Conservation (phyloP, 1,140 invertebrate species). For the Diorhabda elongata region DNA sequence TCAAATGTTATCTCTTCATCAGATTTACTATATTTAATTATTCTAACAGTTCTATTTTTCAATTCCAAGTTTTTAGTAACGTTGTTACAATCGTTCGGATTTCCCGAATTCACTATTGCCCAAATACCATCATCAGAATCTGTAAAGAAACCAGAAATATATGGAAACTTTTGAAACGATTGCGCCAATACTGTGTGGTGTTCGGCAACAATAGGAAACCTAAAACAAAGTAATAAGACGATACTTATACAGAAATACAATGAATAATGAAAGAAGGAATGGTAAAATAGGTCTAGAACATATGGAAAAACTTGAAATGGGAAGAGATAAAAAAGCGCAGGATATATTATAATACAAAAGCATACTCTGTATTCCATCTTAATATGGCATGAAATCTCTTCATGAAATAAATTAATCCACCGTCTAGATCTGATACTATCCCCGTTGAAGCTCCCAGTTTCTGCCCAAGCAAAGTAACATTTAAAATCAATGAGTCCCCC, state of each 20-base stretch:
- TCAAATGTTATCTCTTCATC: neutral
- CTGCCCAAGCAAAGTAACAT: slow-evolving; percentile 36
- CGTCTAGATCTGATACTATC: slow-evolving; percentile 34
- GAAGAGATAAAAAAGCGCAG: no score
- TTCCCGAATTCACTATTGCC: slow-evolving; percentile 37
- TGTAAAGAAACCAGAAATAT: slow-evolving; percentile 39
- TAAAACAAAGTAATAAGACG: slow-evolving; percentile 5
- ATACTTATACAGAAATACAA: neutral
- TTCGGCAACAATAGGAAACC: slow-evolving; percentile 39
- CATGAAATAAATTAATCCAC: slow-evolving; percentile 44
- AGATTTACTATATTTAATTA: neutral
- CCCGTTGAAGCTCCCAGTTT: slow-evolving; percentile 42
- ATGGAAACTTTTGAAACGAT: slow-evolving; percentile 38
- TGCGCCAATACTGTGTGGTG: slow-evolving; percentile 40
- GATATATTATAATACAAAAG: neutral
- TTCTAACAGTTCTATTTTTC: neutral
- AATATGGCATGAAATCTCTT: slow-evolving; percentile 42
- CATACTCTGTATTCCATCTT: slow-evolving; percentile 43
- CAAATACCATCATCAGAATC: slow-evolving; percentile 36
- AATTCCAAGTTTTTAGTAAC: slow-evolving; percentile 6
- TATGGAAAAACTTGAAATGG: no score
- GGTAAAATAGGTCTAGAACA: no score
- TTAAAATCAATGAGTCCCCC: slow-evolving; percentile 8
- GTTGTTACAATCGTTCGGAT: slow-evolving; percentile 19
- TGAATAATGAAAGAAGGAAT: no score